These are phyloP conservation scores for Prunella strophiata DNA, from an alignment of 2,797 vertebrate species.

Conservation along the genomic window DNA sequence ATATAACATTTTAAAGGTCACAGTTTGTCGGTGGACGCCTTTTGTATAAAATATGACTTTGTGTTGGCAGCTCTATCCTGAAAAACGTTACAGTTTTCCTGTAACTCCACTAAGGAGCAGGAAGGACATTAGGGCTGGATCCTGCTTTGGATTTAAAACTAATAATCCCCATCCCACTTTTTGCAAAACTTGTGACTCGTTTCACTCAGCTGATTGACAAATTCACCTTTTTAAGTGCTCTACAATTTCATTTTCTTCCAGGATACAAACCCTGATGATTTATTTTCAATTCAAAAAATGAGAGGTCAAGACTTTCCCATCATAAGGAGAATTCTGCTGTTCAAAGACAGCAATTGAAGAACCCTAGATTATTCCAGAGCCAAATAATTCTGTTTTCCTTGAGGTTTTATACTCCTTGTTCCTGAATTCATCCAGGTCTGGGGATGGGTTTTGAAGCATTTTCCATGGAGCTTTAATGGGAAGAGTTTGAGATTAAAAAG, in stretches of 20 bases:
- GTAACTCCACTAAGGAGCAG: background rate
- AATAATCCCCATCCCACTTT: background rate
- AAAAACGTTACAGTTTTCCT: background rate
- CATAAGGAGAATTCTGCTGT: background rate
- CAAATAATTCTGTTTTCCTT: background rate
- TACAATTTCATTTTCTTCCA: background rate
- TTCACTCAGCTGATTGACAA: background rate
- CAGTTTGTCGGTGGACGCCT: background rate
- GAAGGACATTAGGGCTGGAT: conserved; percentile 41
- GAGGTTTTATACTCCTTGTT: background rate
- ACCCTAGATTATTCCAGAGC: background rate
- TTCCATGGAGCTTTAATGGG: background rate
- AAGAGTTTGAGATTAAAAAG: background rate
- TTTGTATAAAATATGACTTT: conserved; percentile 44
- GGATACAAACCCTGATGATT: background rate
- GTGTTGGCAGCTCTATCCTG: conserved; percentile 7
- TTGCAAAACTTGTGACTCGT: background rate
- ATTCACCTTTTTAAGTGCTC: background rate
- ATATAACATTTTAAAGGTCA: conserved; percentile 50
- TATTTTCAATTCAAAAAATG: background rate
- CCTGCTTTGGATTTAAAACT: background rate
- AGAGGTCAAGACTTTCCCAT: background rate
- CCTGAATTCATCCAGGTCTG: background rate
- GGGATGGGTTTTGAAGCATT: background rate
- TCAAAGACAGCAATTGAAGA: background rate